Percentiles rank a stretch among this genome's conserved stretches.
These are phyloP conservation scores for Riptortus pedestris DNA, from an alignment of 1,140 invertebrate species.

Conservation along the genomic window DNA sequence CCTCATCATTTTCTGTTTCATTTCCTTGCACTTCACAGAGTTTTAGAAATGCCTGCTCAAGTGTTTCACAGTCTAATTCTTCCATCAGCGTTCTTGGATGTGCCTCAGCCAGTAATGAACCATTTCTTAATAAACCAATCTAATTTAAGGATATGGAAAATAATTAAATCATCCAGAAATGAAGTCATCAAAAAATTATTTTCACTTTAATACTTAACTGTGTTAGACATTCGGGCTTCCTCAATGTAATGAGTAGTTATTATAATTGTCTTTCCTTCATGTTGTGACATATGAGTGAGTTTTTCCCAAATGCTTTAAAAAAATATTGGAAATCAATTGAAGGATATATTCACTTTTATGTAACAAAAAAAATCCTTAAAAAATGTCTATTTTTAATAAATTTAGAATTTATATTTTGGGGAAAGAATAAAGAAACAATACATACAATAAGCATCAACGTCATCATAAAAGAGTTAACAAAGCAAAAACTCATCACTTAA, in stretches of 20 bases:
- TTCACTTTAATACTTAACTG: constrained; percentile 21
- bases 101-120: constrained; percentile 38
- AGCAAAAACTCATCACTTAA: too few relatives aligned
- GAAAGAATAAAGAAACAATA: neutral
- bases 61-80: constrained; percentile 38
- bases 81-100: constrained; percentile 42
- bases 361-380: neutral
- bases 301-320: constrained; percentile 31
- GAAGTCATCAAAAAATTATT: neutral
- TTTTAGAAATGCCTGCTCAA: constrained; percentile 53
- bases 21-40: too few relatives aligned
- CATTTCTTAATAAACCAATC: constrained; percentile 31
- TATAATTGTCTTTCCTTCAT: constrained; percentile 54
- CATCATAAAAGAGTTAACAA: too few relatives aligned
- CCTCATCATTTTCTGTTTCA: too few relatives aligned
- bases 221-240: constrained; percentile 65
- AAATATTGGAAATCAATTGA: neutral
- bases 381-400: neutral
- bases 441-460: too few relatives aligned
- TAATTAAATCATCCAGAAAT: neutral
- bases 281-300: constrained; percentile 26
- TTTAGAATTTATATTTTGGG: neutral
- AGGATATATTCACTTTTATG: neutral
- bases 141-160: constrained; percentile 2
- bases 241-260: constrained; percentile 94